Conservation (phyloP, 2,888 invertebrate species). For the Opisthograptis luteolata region DNA sequence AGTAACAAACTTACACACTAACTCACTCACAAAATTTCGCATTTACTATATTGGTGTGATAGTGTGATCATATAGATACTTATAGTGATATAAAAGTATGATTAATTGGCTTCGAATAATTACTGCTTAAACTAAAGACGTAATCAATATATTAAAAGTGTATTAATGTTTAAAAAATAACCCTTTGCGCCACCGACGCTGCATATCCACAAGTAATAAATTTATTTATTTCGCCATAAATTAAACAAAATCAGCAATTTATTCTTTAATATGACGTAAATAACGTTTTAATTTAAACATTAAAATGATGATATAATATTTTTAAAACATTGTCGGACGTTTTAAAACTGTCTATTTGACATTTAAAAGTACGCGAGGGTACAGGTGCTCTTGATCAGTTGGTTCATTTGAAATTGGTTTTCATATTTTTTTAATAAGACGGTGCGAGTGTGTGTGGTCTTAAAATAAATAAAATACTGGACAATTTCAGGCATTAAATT, state of each 20-base stretch:
- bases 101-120: not conserved
- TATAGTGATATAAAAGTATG: not conserved
- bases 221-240: not conserved
- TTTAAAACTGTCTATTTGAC: conserved; percentile 44
- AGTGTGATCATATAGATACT: too few species aligned
- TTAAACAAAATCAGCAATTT: not conserved
- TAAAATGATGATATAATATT: conserved; percentile 1
- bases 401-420: conserved; percentile 45
- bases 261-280: conserved; percentile 35
- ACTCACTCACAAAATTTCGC: too few species aligned
- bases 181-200: too few species aligned
- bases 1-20: too few species aligned
- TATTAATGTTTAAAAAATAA: too few species aligned
- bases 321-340: conserved; percentile 17
- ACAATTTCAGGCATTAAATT: too few species aligned
- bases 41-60: too few species aligned
- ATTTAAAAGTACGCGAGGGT: conserved; percentile 45
- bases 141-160: too few species aligned
- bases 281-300: conserved; percentile 11
- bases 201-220: too few species aligned
- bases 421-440: conserved; percentile 33
- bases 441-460: conserved; percentile 58
- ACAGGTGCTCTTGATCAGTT: conserved; percentile 52
- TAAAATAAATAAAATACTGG: conserved; percentile 15
- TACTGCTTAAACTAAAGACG: too few species aligned